phyloP scores from a whole-genome alignment of 1,140 invertebrate species.

The Maconellicoccus hirsutus region DNA sequence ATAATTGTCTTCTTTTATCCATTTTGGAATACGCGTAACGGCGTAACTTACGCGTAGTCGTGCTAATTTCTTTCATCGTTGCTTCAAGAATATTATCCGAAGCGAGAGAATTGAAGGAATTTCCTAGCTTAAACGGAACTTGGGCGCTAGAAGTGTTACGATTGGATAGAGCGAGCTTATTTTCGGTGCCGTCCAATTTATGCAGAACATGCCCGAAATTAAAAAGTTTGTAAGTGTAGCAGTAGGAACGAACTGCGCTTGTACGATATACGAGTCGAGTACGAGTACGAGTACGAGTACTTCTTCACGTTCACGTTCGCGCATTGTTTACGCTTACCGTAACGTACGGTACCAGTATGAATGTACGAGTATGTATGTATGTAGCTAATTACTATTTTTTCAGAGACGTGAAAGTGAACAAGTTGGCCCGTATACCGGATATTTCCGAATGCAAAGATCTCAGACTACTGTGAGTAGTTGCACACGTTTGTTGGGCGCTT shows the following conservation, averaged over 20 bases:
- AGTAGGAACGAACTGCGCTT: too few species aligned
- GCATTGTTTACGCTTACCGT: too few species aligned
- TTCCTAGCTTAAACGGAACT: constrained; percentile 72
- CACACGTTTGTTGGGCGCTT: too few species aligned
- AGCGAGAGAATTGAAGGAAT: constrained; percentile 57
- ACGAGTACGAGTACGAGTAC: too few species aligned
- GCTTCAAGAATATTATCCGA: constrained; percentile 69
- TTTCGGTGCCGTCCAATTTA: constrained; percentile 54
- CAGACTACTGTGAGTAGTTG: constrained; percentile 70
- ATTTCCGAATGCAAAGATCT: constrained; percentile 61
- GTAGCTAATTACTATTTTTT: constrained; percentile 32
- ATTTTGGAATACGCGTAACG: too few species aligned
- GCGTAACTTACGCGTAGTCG: too few species aligned
- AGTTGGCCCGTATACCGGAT: constrained; percentile 54
- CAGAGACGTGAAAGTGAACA: constrained; percentile 76
- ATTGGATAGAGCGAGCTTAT: constrained; percentile 66
- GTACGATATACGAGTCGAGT: too few species aligned
- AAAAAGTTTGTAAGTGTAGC: constrained; percentile 61
- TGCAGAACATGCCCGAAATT: constrained; percentile 64
- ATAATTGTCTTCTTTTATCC: not conserved
- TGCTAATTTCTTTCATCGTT: too few species aligned
- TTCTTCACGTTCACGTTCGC: too few species aligned
- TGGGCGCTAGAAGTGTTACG: constrained; percentile 61
- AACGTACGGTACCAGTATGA: too few species aligned
- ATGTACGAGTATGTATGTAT: too few species aligned